phyloP scores from a whole-genome alignment of 1,140 invertebrate genomes.

The Drosophila navojoa region DNA sequence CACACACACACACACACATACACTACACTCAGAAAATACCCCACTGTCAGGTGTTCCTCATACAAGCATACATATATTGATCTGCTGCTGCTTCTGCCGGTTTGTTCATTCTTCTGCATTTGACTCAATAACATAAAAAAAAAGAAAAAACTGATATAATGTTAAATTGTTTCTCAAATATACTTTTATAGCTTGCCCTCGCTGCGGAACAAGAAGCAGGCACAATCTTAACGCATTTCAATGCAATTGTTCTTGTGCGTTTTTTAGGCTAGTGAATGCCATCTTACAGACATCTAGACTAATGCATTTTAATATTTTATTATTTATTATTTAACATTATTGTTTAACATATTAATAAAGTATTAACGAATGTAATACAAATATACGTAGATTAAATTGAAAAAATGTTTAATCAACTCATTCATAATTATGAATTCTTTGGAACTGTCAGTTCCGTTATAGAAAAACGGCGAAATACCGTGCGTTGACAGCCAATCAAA shows the following conservation, averaged over 20 bases:
- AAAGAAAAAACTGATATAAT: constrained; percentile 6
- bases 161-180: not conserved
- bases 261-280: constrained; percentile 52
- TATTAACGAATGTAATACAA: constrained; percentile 57
- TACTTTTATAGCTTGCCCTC: constrained; percentile 13
- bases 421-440: too few relatives aligned
- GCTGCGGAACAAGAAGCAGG: not conserved
- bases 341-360: constrained; percentile 67
- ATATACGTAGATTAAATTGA: constrained; percentile 1
- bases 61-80: constrained; percentile 35
- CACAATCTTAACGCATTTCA: constrained; percentile 57
- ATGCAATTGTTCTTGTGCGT: constrained; percentile 73
- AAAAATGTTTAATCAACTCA: too few relatives aligned
- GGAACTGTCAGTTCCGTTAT: too few relatives aligned
- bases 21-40: constrained; percentile 20
- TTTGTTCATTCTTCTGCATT: constrained; percentile 29
- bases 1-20: constrained; percentile 24
- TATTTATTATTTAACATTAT: constrained; percentile 52
- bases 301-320: constrained; percentile 69
- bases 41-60: constrained; percentile 44
- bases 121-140: not conserved
- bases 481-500: too few relatives aligned
- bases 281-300: constrained; percentile 47
- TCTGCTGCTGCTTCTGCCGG: constrained; percentile 25
- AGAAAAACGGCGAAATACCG: too few relatives aligned